Percentiles rank a stretch among this genome's conserved stretches.
Evolutionary conservation across 2,113 vertebrate species (phyloP).

Genomic region (Otis tarda): DNA sequence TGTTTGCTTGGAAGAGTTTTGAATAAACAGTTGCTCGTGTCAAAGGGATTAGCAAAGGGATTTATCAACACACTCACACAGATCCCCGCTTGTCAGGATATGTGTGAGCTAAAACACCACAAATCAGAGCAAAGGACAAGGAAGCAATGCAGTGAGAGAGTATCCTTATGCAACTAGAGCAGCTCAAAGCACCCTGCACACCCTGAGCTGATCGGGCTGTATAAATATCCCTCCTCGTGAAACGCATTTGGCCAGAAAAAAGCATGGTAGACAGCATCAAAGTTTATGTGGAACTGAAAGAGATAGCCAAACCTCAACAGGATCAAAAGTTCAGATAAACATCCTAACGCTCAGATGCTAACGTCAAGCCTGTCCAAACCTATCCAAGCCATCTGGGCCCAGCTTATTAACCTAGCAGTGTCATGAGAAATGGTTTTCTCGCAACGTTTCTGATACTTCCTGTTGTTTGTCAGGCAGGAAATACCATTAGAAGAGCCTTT

Average conservation of each 20-base stretch:
- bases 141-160: background rate
- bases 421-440: constrained; percentile 2
- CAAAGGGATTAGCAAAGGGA: background rate
- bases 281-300: background rate
- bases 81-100: background rate
- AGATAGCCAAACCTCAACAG: background rate
- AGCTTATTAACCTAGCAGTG: background rate
- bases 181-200: background rate
- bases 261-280: background rate
- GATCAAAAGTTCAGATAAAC: background rate
- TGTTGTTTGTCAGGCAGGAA: constrained; percentile 25
- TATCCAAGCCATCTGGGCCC: background rate
- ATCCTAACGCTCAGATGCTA: background rate
- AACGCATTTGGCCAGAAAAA: background rate
- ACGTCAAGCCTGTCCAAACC: background rate
- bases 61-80: background rate
- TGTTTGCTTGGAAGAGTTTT: constrained; percentile 8
- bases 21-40: background rate
- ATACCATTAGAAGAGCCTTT: background rate
- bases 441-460: background rate
- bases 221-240: background rate
- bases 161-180: background rate
- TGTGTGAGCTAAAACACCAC: background rate
- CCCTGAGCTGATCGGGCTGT: background rate
- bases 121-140: background rate